Evolutionary conservation across 92 coral and sea anemone genomes (phyloP).

Genomic region (Desmophyllum pertusum): DNA sequence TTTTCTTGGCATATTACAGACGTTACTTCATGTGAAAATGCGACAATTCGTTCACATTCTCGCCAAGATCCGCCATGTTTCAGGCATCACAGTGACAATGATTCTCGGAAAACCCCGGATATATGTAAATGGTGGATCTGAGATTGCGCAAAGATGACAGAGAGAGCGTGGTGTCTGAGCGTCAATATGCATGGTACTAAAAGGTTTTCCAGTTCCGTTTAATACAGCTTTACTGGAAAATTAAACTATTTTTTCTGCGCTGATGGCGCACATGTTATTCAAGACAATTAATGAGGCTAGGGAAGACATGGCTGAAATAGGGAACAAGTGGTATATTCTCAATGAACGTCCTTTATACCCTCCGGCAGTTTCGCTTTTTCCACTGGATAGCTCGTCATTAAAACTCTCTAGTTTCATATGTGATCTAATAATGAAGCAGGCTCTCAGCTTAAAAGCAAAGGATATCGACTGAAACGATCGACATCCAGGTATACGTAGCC

Average conservation of each 20-base stretch:
- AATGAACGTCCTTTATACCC: no score
- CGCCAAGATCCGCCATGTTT: slow-evolving; percentile 74
- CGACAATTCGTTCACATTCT: slow-evolving; percentile 68
- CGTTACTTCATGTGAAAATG: slow-evolving; percentile 59
- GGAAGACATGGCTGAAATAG: background rate
- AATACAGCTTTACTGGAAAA: background rate
- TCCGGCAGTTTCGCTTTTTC: no score
- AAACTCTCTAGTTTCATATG: no score
- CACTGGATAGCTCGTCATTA: background rate
- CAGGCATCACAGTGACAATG: slow-evolving; percentile 87
- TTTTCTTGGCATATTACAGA: slow-evolving; percentile 66
- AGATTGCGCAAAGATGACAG: slow-evolving; percentile 70
- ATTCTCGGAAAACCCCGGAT: slow-evolving; percentile 97
- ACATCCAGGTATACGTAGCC: no score
- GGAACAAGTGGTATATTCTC: no score
- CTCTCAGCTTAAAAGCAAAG: no score
- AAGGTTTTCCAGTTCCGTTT: background rate
- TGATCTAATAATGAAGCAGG: background rate
- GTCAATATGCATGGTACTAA: background rate
- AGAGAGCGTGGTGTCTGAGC: slow-evolving; percentile 5
- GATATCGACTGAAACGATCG: no score
- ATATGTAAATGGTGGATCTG: slow-evolving; percentile 79
- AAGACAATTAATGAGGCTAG: background rate
- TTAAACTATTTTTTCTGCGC: background rate
- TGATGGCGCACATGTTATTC: background rate